A percentile compares a stretch with the other conserved stretches of the same genome.
Conservation (phyloP, 2,888 invertebrate genomes). For the Nowickia ferox region DNA sequence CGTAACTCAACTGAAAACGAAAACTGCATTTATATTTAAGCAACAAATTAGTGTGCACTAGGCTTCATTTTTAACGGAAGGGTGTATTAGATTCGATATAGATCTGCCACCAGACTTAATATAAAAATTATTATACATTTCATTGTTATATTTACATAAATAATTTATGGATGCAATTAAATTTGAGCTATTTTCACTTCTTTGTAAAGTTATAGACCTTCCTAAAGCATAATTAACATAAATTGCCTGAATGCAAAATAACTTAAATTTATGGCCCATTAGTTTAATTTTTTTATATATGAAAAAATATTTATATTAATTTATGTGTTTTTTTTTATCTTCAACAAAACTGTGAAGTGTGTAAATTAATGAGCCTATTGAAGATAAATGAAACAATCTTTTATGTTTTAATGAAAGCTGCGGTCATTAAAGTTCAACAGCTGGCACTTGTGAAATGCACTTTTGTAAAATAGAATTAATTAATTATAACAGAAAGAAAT, state of each 20-base stretch:
- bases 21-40: too few relatives aligned
- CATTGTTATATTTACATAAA: too few relatives aligned
- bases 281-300: neutral
- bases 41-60: too few relatives aligned
- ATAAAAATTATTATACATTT: too few relatives aligned
- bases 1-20: too few relatives aligned
- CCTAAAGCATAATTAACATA: constrained; percentile 23
- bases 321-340: neutral
- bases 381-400: constrained; percentile 8
- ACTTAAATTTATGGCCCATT: constrained; percentile 60
- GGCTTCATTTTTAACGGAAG: too few relatives aligned
- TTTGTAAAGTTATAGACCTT: neutral
- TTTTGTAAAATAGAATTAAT: too few relatives aligned
- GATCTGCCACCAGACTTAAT: too few relatives aligned
- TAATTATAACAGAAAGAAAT: too few relatives aligned
- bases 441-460: neutral
- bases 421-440: constrained; percentile 3
- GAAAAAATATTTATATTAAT: neutral
- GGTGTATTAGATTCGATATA: too few relatives aligned
- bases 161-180: too few relatives aligned
- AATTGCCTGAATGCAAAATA: constrained; percentile 41
- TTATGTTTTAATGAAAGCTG: constrained; percentile 14
- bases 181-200: too few relatives aligned
- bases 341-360: neutral
- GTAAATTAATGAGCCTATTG: constrained; percentile 6